Conservation (phyloP, 2,113 vertebrate genomes). For the Dissostichus mawsoni region DNA sequence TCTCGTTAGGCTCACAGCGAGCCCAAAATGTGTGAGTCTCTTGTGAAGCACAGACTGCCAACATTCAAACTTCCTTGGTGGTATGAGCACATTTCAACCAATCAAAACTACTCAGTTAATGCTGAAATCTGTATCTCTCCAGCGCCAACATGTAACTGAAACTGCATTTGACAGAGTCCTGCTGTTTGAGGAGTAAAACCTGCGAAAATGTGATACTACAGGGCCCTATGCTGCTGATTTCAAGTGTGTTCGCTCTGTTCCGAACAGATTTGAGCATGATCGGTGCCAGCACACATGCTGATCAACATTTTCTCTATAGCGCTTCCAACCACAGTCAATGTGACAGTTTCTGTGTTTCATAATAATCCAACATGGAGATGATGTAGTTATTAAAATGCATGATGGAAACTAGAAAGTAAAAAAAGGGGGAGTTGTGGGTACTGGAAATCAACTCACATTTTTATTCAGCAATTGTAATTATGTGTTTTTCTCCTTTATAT, state of each 20-base stretch:
- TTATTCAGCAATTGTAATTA: background rate
- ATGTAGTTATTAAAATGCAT: slow-evolving; percentile 28
- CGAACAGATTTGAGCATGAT: slow-evolving; percentile 49
- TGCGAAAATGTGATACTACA: background rate
- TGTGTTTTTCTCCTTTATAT: no score
- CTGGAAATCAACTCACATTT: background rate
- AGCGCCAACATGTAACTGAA: background rate
- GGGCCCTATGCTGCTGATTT: background rate
- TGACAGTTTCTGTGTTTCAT: slow-evolving; percentile 58
- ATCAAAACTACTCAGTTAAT: background rate
- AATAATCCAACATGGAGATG: slow-evolving; percentile 53
- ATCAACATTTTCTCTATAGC: slow-evolving; percentile 37
- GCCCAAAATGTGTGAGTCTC: slow-evolving; percentile 68
- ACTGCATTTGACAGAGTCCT: background rate
- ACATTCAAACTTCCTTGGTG: slow-evolving; percentile 34
- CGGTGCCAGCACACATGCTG: slow-evolving; percentile 60
- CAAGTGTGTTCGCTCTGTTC: slow-evolving; percentile 18
- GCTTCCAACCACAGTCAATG: slow-evolving; percentile 47
- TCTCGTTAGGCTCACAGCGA: slow-evolving; percentile 51
- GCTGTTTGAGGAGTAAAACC: slow-evolving; percentile 3
- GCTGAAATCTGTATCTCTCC: background rate
- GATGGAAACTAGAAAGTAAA: background rate
- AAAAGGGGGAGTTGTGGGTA: background rate
- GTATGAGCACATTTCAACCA: background rate
- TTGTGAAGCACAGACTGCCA: slow-evolving; percentile 53